A percentile compares a stretch with the other conserved stretches of the same genome.
Conservation (phyloP, 2,113 vertebrate species). For the Athene cunicularia region DNA sequence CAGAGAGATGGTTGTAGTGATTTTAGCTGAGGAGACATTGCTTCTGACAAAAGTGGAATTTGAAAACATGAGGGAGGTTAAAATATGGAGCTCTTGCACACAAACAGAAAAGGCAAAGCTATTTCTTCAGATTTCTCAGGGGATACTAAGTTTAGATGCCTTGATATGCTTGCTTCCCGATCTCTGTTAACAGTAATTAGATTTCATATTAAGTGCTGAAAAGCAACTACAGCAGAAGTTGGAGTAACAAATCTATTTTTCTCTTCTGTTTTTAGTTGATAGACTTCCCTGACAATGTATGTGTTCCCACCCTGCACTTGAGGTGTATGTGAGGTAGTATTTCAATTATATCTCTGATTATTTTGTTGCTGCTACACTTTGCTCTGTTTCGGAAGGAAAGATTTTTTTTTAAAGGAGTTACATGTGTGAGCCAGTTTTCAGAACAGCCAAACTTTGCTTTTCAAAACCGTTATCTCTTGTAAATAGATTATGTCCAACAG, state of each 20-base stretch:
- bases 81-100: neutral
- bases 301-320: accelerated
- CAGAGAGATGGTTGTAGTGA: neutral
- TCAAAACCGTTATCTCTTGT: neutral
- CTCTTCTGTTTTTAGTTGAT: neutral
- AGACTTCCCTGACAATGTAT: neutral
- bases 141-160: neutral
- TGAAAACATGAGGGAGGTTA: neutral
- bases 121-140: neutral
- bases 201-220: neutral
- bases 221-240: neutral
- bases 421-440: neutral
- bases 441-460: neutral
- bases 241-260: neutral
- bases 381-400: neutral
- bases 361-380: neutral
- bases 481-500: neutral
- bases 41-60: neutral
- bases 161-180: neutral
- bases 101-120: neutral
- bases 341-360: neutral
- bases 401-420: neutral
- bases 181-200: neutral
- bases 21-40: neutral
- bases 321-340: neutral